Base-by-base conservation (phyloP, 2,113 vertebrate genomes). In the Grammomys dolichurus region DNA sequence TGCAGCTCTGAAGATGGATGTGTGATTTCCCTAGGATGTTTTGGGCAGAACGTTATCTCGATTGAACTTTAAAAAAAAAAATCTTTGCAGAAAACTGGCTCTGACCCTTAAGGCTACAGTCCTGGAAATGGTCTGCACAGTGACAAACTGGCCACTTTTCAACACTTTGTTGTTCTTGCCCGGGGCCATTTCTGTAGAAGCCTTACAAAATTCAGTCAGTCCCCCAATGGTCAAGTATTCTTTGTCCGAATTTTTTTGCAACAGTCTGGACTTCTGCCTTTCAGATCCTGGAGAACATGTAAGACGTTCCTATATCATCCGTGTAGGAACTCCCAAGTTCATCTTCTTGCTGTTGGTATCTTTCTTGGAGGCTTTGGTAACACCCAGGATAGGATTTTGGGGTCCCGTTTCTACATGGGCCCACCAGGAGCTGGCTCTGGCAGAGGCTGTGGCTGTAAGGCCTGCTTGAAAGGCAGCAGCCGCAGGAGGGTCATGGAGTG, bases 21-120 rank as follows among this genome's bases (percentile, higher is more conserved):
- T 99, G 98, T 99, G 99, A 97, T 99, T 99, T 63, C 99, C 99
- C 99, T 99, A 99, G 90, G 99, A 99, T 0, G 99, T 99, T 97
- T 99, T 99, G 89, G 99, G 99, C 85, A 99, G 98, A 90, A 99
- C 99, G 28, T 99, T 99, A 20, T 99, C 99, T 69, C 91, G 98
- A 82, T 99, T 99, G 31, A 97, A 98, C 94, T 98, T 99, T 17
- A 60, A 97, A 99, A 99, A 98, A 99, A 99, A 40, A 40, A 40
- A 40, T 16, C 99, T 99, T 98, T 99, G 98, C 99, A 99, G 97
- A 95, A 99, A 99, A 97, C 98, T 99, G 95, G 98, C 99, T 97
- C 99, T 99, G 3, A 99, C 98, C 85, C 99, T 98, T 89, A 99
- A 98, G 89, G 99, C 48, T 51, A 51, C 99, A 1, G 99, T 99